Percentiles rank a stretch among this genome's conserved stretches.
Conservation (phyloP, 2,797 vertebrate genomes). For the Anas acuta region DNA sequence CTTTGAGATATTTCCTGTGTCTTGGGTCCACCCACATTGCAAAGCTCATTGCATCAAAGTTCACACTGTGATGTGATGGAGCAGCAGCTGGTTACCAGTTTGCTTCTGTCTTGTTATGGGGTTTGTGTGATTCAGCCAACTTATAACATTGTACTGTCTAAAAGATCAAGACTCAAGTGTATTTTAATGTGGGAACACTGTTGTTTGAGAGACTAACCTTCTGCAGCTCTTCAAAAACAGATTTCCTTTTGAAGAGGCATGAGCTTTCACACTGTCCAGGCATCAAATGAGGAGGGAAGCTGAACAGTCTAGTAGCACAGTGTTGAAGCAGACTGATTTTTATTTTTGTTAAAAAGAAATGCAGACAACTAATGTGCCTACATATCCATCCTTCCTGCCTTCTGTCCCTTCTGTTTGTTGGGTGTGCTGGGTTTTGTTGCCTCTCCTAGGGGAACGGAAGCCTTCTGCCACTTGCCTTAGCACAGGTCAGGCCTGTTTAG, state of each 20-base stretch:
- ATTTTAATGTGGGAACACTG: not conserved
- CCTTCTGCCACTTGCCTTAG: not conserved
- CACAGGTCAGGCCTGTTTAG: not conserved
- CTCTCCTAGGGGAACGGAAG: not conserved
- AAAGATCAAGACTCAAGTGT: not conserved
- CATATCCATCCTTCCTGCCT: not conserved
- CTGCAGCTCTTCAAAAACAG: not conserved
- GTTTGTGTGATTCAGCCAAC: not conserved
- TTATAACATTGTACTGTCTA: not conserved
- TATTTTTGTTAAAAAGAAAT: not conserved
- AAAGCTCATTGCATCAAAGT: not conserved
- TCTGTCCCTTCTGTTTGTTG: not conserved
- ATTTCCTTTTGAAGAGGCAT: not conserved
- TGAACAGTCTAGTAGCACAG: not conserved
- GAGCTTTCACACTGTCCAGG: not conserved
- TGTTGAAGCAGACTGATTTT: not conserved
- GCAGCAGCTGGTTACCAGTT: not conserved
- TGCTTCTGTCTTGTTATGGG: not conserved
- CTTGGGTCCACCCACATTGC: not conserved
- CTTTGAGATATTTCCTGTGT: not conserved
- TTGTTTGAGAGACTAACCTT: not conserved
- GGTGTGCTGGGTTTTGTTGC: not conserved
- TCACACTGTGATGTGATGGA: accelerated
- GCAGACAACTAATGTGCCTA: not conserved
- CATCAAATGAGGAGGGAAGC: not conserved